Percentiles rank a stretch among this genome's conserved stretches.
phyloP scores from a whole-genome alignment of 2,888 invertebrate species.

The Acrobasis repandana region DNA sequence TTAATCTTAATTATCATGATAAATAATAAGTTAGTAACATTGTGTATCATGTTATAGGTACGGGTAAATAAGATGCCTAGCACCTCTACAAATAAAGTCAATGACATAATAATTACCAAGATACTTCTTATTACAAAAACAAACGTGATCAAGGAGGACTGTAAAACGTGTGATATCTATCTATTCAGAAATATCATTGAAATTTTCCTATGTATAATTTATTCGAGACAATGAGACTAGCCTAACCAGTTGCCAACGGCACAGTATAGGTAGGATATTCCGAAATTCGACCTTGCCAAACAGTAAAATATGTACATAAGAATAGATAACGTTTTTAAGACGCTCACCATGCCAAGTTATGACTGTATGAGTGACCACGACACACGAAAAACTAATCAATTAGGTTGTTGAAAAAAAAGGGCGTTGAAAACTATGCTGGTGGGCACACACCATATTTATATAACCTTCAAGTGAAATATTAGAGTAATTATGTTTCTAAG shows the following conservation, averaged over 20 bases:
- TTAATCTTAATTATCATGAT: too few relatives aligned
- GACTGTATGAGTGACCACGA: background rate
- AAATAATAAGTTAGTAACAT: too few relatives aligned
- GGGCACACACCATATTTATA: background rate
- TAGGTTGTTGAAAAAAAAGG: background rate
- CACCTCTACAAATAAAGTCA: background rate
- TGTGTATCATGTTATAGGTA: background rate
- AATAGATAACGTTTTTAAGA: slow-evolving; percentile 1
- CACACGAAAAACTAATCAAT: background rate
- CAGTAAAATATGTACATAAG: background rate
- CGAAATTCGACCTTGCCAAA: slow-evolving; percentile 1
- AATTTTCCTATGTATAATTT: slow-evolving; percentile 5
- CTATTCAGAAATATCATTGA: slow-evolving; percentile 1
- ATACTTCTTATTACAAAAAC: slow-evolving; percentile 13
- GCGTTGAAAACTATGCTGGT: background rate
- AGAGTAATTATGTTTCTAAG: too few relatives aligned
- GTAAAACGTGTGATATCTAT: background rate
- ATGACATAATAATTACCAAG: slow-evolving; percentile 20
- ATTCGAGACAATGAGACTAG: background rate
- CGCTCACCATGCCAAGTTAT: background rate
- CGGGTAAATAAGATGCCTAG: background rate
- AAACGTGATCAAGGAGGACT: slow-evolving; percentile 6
- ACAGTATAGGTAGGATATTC: background rate
- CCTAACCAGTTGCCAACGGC: background rate
- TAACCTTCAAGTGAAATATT: too few relatives aligned